Conservation (phyloP, 2,888 invertebrate genomes). For the Cyclophora albipunctata region DNA sequence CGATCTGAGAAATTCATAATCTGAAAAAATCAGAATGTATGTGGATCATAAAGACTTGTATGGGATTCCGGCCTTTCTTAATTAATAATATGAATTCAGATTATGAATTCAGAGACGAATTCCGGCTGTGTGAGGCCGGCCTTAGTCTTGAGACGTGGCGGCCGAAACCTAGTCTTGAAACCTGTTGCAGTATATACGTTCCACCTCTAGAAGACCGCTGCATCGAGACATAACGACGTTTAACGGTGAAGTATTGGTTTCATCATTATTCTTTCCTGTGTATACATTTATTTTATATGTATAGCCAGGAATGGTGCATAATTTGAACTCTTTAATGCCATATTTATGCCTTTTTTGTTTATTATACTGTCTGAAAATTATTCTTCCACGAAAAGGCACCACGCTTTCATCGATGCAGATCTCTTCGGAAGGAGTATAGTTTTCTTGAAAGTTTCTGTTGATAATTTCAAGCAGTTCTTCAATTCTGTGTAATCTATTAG, state of each 20-base stretch:
- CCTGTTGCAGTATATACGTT: no score
- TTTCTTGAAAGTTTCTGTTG: background rate
- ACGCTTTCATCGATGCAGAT: constrained; percentile 11
- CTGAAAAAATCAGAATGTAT: no score
- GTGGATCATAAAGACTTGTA: no score
- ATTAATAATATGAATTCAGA: no score
- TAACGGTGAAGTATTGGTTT: constrained; percentile 22
- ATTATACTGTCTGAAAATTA: constrained; percentile 13
- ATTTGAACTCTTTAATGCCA: constrained; percentile 18
- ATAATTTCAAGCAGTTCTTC: background rate
- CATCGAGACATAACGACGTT: constrained; percentile 23
- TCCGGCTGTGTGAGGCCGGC: no score
- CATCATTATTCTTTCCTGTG: constrained; percentile 25
- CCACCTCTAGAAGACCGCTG: no score
- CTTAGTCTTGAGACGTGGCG: no score
- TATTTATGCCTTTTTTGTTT: constrained; percentile 19
- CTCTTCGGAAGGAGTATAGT: constrained; percentile 10
- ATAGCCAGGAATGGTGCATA: constrained; percentile 27
- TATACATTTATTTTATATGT: constrained; percentile 24
- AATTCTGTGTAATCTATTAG: constrained; percentile 1
- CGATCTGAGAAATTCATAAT: no score
- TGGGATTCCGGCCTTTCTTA: no score
- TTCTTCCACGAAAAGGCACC: constrained; percentile 16
- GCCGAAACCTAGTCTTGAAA: no score
- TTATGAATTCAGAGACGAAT: no score